A percentile compares a stretch with the other conserved stretches of the same genome.
These are phyloP conservation scores for Balaenoptera acutorostrata DNA, from an alignment of 2,113 vertebrate species.

Conservation along the genomic window DNA sequence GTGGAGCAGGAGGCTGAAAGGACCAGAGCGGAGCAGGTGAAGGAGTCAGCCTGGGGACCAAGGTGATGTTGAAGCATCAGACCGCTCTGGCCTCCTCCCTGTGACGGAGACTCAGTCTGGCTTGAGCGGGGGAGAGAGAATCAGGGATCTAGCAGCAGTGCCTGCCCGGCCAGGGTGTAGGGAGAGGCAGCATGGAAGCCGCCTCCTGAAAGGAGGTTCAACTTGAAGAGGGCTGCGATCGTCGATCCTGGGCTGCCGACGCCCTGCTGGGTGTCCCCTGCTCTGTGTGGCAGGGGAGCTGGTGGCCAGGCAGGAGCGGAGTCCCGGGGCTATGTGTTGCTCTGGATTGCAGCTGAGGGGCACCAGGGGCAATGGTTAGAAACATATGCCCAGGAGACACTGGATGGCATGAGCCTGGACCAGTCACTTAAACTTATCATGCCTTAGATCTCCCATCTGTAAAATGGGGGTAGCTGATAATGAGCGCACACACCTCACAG, in stretches of 20 bases:
- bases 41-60: rapidly evolving
- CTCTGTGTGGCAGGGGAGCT: neutral
- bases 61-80: neutral
- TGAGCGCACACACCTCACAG: neutral
- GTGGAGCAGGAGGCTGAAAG: neutral
- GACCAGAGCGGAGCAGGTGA: no score
- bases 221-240: neutral
- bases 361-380: rapidly evolving
- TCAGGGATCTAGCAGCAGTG: rapidly evolving
- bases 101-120: no score
- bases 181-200: neutral
- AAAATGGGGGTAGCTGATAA: neutral
- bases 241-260: neutral
- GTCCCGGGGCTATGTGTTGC: rapidly evolving
- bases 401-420: neutral
- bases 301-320: neutral
- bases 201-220: neutral
- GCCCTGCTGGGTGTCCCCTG: neutral
- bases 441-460: neutral
- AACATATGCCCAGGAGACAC: rapidly evolving
- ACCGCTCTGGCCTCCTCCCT: rapidly evolving
- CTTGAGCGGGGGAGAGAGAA: no score
- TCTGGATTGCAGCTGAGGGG: neutral
- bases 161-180: neutral
- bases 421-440: neutral